Percentiles rank a stretch among this genome's conserved stretches.
These are phyloP conservation scores for Anseranas semipalmata DNA, from an alignment of 2,113 vertebrate species.

Conservation along the genomic window DNA sequence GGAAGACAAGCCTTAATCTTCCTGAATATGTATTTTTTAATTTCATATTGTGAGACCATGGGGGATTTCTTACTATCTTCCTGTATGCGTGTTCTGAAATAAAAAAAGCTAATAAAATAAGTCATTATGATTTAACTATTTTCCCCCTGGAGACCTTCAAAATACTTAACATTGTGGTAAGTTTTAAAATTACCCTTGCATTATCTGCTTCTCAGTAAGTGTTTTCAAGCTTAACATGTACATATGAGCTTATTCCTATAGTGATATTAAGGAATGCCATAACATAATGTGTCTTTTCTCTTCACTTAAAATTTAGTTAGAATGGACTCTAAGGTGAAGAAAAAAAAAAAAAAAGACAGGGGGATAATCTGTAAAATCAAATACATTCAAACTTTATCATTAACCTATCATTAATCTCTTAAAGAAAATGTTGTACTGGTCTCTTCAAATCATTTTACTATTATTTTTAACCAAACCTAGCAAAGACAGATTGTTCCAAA, in stretches of 20 bases:
- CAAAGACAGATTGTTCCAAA: neutral
- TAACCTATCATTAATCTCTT: neutral
- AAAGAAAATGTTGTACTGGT: neutral
- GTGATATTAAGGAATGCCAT: neutral
- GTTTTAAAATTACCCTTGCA: neutral
- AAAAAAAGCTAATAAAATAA: neutral
- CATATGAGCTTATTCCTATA: neutral
- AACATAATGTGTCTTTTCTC: neutral
- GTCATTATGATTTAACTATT: neutral
- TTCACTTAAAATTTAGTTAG: neutral
- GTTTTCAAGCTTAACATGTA: neutral
- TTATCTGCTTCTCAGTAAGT: neutral
- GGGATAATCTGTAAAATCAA: neutral
- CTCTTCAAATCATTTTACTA: neutral
- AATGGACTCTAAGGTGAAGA: neutral
- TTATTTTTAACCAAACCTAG: neutral
- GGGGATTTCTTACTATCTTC: neutral
- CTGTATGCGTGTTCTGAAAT: neutral
- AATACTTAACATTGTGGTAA: neutral
- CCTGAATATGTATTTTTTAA: neutral
- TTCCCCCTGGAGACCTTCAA: neutral
- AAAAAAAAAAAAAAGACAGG: neutral
- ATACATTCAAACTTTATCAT: neutral
- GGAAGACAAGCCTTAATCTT: neutral
- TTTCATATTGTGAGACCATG: neutral